A percentile compares a stretch with the other conserved stretches of the same genome.
Conservation (phyloP, 2,888 invertebrate genomes). For the Lasioglossum marginatum region DNA sequence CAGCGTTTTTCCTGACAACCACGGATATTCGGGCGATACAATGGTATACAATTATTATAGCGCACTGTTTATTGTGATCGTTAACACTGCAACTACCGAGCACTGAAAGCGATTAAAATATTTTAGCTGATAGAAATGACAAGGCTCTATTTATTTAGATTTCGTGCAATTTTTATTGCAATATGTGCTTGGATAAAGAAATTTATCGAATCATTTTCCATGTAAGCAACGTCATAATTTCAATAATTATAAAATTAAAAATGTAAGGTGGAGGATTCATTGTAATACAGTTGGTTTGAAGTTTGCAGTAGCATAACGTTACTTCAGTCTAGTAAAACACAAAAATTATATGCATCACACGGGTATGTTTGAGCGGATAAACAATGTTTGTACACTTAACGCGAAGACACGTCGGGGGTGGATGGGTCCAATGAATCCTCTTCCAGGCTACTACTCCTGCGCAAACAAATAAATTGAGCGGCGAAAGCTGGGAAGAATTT, state of each 20-base stretch:
- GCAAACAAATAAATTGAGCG: constrained; percentile 41
- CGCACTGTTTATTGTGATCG: background rate
- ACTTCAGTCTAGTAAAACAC: background rate
- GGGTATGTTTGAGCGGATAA: background rate
- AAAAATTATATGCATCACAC: background rate
- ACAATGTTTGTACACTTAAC: background rate
- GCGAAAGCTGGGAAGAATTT: constrained; percentile 1
- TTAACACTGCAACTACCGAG: no score
- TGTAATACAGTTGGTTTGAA: background rate
- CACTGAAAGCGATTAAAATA: no score
- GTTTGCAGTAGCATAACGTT: background rate
- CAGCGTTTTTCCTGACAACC: no score
- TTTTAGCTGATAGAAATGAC: no score
- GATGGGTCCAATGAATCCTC: background rate
- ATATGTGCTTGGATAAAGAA: no score
- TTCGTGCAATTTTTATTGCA: no score
- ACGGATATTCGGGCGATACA: no score
- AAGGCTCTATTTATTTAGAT: no score
- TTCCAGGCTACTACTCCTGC: constrained; percentile 16
- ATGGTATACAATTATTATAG: background rate
- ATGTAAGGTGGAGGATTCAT: background rate
- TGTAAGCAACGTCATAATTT: no score
- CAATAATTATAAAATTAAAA: no score
- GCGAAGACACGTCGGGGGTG: background rate
- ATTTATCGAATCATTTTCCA: no score